Conservation (phyloP, 2,888 invertebrate species). For the Pterobdella sp. region DNA sequence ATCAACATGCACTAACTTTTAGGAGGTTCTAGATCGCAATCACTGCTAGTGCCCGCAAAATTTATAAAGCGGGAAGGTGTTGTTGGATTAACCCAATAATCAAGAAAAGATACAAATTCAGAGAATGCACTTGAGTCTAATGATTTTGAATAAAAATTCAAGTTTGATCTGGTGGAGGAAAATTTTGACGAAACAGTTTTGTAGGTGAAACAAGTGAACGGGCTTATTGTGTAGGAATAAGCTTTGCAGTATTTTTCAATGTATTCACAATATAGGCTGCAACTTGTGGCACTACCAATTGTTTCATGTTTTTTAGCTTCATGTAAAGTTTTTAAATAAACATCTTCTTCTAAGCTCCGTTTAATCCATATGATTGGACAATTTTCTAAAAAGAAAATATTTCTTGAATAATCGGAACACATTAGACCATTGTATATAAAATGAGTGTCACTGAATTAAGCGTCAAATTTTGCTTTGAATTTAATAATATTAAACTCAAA, state of each 20-base stretch:
- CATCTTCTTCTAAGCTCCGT: neutral
- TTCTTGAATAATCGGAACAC: too few species aligned
- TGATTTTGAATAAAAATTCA: constrained; percentile 24
- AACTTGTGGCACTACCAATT: neutral
- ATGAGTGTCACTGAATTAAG: too few species aligned
- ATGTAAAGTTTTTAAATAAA: neutral
- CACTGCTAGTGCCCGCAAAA: neutral
- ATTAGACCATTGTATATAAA: too few species aligned
- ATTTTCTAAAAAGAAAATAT: neutral
- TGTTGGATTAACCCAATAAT: neutral
- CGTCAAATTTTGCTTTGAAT: too few species aligned
- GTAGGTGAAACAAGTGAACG: neutral
- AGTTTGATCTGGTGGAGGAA: neutral
- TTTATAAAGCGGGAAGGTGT: neutral
- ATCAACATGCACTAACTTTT: neutral
- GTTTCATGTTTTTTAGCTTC: neutral
- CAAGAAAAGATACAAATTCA: neutral
- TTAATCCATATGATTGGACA: neutral
- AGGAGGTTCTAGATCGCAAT: neutral
- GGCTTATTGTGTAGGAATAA: neutral
- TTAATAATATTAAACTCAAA: too few species aligned
- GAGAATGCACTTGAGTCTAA: constrained; percentile 16
- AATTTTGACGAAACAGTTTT: neutral
- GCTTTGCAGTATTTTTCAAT: neutral
- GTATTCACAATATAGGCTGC: constrained; percentile 2